These are phyloP conservation scores for Herpetotheres cachinnans DNA, from an alignment of 2,113 vertebrate genomes.

Conservation along the genomic window DNA sequence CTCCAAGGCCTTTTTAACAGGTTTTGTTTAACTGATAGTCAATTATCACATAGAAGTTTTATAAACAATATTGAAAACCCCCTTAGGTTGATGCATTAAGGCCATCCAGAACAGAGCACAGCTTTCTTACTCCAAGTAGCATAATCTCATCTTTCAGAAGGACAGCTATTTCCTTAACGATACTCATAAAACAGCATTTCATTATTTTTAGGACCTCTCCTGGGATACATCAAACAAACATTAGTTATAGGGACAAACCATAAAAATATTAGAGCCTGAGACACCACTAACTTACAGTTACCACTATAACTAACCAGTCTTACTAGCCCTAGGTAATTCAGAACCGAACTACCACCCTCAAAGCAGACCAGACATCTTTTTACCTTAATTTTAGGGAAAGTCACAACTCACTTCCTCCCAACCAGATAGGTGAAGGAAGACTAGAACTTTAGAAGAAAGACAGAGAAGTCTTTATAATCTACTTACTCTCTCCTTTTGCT, in stretches of 20 bases:
- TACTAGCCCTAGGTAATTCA: accelerated
- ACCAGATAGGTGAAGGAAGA: neutral
- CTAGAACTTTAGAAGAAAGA: neutral
- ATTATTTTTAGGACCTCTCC: neutral
- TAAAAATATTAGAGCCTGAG: neutral
- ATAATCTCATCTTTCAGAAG: neutral
- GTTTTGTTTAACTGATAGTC: neutral
- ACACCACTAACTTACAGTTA: neutral
- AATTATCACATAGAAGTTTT: neutral
- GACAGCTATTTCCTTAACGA: neutral
- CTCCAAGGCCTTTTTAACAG: neutral
- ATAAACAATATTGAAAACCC: neutral
- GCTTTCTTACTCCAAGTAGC: neutral
- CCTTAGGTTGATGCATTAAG: neutral
- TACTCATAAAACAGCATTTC: neutral
- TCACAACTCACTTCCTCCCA: neutral
- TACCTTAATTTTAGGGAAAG: neutral
- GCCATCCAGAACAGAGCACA: neutral
- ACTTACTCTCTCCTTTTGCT: neutral
- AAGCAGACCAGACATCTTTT: neutral
- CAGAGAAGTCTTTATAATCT: neutral
- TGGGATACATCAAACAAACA: neutral
- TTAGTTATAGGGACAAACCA: neutral
- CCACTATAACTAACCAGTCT: neutral
- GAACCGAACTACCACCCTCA: neutral